phyloP scores from a whole-genome alignment of 2,888 invertebrate genomes.

The Campoletis raptor region DNA sequence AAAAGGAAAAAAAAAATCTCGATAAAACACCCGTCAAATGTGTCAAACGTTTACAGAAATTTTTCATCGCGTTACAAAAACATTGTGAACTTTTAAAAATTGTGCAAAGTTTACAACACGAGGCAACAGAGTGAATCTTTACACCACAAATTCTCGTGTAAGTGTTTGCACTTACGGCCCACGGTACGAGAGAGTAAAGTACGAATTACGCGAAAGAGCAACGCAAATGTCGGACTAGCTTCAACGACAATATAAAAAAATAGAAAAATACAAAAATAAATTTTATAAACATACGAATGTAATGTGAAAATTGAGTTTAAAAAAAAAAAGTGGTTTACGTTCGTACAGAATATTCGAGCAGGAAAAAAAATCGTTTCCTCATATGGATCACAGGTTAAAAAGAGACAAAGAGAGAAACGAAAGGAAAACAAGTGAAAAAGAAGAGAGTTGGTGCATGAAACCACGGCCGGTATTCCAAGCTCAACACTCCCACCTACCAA shows the following conservation, averaged over 20 bases:
- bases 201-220: not conserved
- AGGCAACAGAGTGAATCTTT: not conserved
- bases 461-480: not conserved
- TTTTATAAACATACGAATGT: not conserved
- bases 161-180: not conserved
- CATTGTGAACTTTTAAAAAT: not conserved
- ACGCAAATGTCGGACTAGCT: slow-evolving; percentile 39
- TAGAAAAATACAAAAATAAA: not conserved
- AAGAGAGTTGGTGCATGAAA: slow-evolving; percentile 24
- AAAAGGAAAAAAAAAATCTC: not conserved
- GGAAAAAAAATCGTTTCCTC: not conserved
- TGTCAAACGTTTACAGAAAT: not conserved
- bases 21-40: not conserved
- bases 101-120: slow-evolving; percentile 11
- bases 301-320: not conserved
- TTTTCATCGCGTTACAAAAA: not conserved
- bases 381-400: not conserved
- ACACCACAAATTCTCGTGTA: slow-evolving; percentile 4
- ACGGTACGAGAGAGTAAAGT: no score
- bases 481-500: slow-evolving; percentile 29
- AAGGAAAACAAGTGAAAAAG: slow-evolving; percentile 8
- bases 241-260: slow-evolving; percentile 38
- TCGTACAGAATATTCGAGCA: not conserved
- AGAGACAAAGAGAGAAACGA: not conserved
- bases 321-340: no score